Conservation (phyloP, 2,797 vertebrate species). For the Toxotes lorentzi region DNA sequence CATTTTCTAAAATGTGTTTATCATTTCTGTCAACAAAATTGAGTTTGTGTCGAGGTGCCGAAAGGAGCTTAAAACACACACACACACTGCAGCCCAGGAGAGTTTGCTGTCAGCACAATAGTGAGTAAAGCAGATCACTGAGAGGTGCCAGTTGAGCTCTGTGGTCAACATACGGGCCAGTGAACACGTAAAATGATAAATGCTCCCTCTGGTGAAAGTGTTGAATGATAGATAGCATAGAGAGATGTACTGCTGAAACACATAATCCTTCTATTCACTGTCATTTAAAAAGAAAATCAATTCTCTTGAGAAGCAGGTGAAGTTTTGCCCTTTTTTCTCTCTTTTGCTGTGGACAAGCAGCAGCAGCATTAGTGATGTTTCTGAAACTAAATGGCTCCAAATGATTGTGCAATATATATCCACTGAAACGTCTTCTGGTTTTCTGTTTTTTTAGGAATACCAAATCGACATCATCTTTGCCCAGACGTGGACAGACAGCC, state of each 20-base stretch:
- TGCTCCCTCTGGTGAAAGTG: conserved; percentile 18
- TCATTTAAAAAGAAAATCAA: conserved; percentile 42
- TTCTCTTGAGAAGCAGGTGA: conserved; percentile 25
- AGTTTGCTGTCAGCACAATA: neutral
- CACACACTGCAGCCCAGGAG: neutral
- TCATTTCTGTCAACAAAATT: neutral
- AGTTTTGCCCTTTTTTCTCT: conserved; percentile 5
- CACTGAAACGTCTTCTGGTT: conserved; percentile 6
- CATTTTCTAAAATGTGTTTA: neutral
- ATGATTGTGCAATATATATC: neutral
- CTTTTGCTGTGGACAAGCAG: neutral
- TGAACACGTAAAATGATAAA: conserved; percentile 40
- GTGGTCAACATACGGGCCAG: conserved; percentile 8
- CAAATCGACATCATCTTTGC: conserved; percentile 99
- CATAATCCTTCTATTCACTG: conserved; percentile 24
- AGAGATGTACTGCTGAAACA: conserved; percentile 37
- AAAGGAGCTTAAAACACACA: neutral
- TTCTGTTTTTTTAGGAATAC: conserved; percentile 89
- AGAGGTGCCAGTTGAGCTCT: conserved; percentile 28
- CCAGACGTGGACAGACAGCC: conserved; percentile 97
- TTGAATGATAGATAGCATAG: conserved; percentile 23
- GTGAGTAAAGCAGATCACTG: conserved; percentile 1
- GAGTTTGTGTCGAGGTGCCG: neutral
- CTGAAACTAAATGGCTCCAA: conserved; percentile 1
- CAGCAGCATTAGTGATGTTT: neutral